phyloP scores from a whole-genome alignment of 2,113 vertebrate species.

The Pangasianodon hypophthalmus region DNA sequence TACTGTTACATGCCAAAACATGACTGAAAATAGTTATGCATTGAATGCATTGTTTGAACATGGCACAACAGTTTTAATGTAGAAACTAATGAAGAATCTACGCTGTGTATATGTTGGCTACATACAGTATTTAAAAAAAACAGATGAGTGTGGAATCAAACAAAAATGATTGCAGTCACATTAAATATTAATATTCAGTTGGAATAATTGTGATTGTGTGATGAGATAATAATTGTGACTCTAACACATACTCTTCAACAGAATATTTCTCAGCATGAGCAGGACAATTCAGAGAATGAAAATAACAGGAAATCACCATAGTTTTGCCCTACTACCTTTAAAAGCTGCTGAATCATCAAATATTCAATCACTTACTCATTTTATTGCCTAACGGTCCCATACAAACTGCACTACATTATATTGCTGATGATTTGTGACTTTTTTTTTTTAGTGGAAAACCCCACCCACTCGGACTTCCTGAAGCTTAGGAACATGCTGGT shows the following conservation, averaged over 20 bases:
- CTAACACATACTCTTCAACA: not conserved
- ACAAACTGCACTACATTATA: not conserved
- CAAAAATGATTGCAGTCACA: not conserved
- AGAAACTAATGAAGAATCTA: no score
- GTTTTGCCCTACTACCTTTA: not conserved
- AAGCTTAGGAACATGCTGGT: conserved; percentile 96
- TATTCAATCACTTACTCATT: not conserved
- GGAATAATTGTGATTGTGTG: not conserved
- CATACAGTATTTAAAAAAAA: no score
- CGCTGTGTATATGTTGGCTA: no score
- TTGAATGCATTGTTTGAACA: no score
- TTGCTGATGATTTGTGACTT: not conserved
- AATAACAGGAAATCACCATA: not conserved
- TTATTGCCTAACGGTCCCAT: not conserved
- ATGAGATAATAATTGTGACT: not conserved
- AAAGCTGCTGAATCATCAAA: conserved; percentile 6
- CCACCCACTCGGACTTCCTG: conserved; percentile 87
- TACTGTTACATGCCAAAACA: no score
- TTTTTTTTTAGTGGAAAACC: conserved; percentile 70
- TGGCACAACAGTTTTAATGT: no score
- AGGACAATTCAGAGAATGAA: not conserved
- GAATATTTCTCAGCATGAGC: not conserved
- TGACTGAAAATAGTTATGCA: no score
- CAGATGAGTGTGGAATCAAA: not conserved
- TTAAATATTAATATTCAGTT: not conserved